Base-by-base conservation (phyloP, 2,797 vertebrate species). In the Typhlichthys eigenmanni region DNA sequence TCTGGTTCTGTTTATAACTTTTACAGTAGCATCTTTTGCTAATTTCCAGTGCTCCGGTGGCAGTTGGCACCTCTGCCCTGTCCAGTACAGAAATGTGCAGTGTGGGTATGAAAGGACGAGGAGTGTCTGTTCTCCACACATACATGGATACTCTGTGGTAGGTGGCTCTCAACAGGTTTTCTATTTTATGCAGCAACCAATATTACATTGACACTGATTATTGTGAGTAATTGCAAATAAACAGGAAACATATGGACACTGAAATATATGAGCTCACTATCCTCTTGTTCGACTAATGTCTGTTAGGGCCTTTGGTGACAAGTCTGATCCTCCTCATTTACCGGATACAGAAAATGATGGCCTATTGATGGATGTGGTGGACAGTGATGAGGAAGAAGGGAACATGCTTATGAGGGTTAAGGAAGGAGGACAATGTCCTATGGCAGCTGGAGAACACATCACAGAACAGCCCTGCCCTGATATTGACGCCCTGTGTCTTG, bases 71-170 rank as follows among this genome's bases (percentile, higher is more conserved):
- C 14, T 94, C 95, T 45, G 90, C 88, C 7, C 79, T 94, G 88
- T 94, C 95, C 64, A 94, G 89, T 1, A 71, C 76, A 13, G 95
- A 96, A 83, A 99, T 99, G 96, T 78, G 84, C 64, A 88, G 85
- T 17, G 82, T 88, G 55, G 94, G 93, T 13, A 95, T 99, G 95
- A 99, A 96, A 60, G 98, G 98, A n/a, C 95, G 91, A 88, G 98
- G 98, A 64, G 91, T 99, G 75, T 92, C 85, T 60, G 82, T 98
- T 70, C 83, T 98, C 60, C 98, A 98, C 70, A 92, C 96, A 0
- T 95, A 97, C 81, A 92, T 91, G 92, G 98, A 99, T 87, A 90
- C 93, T 65, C 89, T 99, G 67, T 99, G 98, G 98, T 98, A 72
- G 80, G 94, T 87, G 58, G 10, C 16, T 38, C 55, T n/a, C 14